phyloP scores from a whole-genome alignment of 2,797 vertebrate genomes.

The Mycteria americana region DNA sequence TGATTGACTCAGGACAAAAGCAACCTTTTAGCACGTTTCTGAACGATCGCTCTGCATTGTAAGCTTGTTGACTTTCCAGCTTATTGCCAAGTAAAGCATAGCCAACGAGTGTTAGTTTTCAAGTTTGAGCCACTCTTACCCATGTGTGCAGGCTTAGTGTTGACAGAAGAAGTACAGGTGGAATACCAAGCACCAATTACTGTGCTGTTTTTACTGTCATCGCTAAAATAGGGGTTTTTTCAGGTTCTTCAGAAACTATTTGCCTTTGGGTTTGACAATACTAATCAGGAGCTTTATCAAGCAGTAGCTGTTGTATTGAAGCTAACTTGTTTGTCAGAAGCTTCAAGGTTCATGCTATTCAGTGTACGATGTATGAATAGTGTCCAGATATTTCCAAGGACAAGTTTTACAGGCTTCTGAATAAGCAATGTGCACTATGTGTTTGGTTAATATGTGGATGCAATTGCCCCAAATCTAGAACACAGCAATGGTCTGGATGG shows the following conservation, averaged over 20 bases:
- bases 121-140: background rate
- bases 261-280: background rate
- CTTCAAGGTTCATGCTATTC: background rate
- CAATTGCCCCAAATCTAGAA: background rate
- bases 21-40: background rate
- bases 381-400: background rate
- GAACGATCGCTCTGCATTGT: background rate
- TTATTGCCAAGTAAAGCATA: background rate
- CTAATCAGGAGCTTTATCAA: background rate
- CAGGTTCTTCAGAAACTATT: background rate
- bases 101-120: background rate
- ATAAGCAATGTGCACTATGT: background rate
- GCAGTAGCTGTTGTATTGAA: background rate
- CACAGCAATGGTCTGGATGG: background rate
- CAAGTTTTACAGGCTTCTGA: background rate
- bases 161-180: background rate
- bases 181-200: background rate
- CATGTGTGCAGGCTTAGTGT: background rate
- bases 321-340: background rate
- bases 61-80: background rate
- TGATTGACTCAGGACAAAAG: background rate
- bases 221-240: background rate
- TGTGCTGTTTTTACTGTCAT: background rate
- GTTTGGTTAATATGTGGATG: background rate
- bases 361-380: background rate